Evolutionary conservation across 2,113 vertebrate species (phyloP), one percentile per base, ranked within the genome.

Genomic region (Lathamus discolor): DNA sequence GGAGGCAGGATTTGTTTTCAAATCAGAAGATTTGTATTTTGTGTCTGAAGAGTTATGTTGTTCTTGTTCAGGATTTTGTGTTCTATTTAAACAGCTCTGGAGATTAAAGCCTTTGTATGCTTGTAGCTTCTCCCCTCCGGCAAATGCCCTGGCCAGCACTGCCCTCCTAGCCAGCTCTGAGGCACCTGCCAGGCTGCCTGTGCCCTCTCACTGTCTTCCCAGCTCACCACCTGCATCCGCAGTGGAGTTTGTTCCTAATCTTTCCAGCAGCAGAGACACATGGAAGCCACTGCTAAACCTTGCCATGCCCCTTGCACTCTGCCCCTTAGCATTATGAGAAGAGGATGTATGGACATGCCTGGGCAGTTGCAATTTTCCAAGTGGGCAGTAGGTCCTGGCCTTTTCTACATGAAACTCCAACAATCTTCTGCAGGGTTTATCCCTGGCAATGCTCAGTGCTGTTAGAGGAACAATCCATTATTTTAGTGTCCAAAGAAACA

Each of bases 81-180:
- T 62, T 74, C 49, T 81, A 17, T 35, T 62, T 23, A 70, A 69
- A 35, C 37, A 74, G 68, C 46, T 82, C 31, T 81, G 73, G 78
- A 33, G 66, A 17, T 54, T 13, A 75, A 51, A 74, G 35, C 10
- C 25, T 76, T 41, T 73, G 57, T 9, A 3, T 31, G 49, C 59
- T 37, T 43, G 55, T 46, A 87, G 23, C 44, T 68, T 57, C 63
- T 86, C 13, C 23, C 24, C 72, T 46, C 23, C 0, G 0, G 48
- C 0, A 2, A 23, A 39, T 28, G 72, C 64, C 7, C 10, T 27
- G 82, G 49, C 0, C 3, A 80, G 44, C 0, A 0, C 31, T 61
- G 73, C 82, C 55, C 72, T 80, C n/a, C 19, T 0, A 1, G 59
- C 52, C 29, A 52, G 31, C 46, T 35, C 83, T 3, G 0, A 48